Evolutionary conservation across 2,113 vertebrate genomes (phyloP).

Genomic region (Sprattus sprattus): DNA sequence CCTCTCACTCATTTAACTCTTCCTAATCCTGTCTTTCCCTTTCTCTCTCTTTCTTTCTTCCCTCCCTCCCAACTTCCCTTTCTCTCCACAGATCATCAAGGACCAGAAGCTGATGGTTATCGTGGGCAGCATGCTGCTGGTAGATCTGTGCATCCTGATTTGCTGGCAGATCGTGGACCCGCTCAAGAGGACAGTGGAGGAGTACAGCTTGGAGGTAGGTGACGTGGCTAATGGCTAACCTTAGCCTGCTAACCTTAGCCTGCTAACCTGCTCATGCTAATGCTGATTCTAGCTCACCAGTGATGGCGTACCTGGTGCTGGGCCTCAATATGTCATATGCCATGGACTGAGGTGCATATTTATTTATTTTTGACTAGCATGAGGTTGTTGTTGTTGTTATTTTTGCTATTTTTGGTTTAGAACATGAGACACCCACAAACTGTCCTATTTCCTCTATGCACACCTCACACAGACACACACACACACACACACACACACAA

Average conservation of each 20-base stretch:
- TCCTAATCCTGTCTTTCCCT: not conserved
- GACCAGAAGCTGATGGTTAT: constrained; percentile 98
- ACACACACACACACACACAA: not conserved
- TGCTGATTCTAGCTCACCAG: no score
- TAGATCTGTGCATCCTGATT: constrained; percentile 98
- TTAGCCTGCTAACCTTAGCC: not conserved
- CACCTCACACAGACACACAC: constrained; percentile 23
- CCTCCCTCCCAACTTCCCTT: constrained; percentile 50
- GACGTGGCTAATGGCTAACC: not conserved
- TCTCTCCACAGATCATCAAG: constrained; percentile 90
- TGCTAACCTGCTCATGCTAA: not conserved
- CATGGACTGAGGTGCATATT: not conserved
- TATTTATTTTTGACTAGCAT: not conserved
- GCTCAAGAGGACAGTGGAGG: constrained; percentile 92
- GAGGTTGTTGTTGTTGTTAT: constrained; percentile 21
- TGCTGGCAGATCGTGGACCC: constrained; percentile 99
- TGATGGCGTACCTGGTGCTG: no score
- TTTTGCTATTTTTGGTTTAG: constrained; percentile 66
- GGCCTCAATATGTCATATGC: not conserved
- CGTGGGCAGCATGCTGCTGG: constrained; percentile 97
- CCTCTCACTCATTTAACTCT: not conserved
- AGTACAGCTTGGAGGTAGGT: constrained; percentile 96
- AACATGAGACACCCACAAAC: constrained; percentile 61
- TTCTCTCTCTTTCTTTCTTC: constrained; percentile 32
- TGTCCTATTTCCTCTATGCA: constrained; percentile 54